These are phyloP conservation scores for Andrena dorsata DNA, from an alignment of 2,888 invertebrate species.

Conservation along the genomic window DNA sequence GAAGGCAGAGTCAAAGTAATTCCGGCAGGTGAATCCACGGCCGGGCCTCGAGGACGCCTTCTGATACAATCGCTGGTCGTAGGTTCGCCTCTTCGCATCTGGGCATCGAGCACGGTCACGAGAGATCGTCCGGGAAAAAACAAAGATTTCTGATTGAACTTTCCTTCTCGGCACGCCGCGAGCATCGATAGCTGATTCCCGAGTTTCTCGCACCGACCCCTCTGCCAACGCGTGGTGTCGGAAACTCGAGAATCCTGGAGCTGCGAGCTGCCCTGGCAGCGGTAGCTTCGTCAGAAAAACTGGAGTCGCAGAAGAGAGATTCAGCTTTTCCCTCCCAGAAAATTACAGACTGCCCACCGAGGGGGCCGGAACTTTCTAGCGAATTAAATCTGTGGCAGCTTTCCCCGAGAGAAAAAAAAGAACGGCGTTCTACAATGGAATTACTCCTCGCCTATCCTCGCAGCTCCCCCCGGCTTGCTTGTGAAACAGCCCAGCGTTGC, in stretches of 20 bases:
- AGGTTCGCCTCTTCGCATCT: constrained; percentile 84
- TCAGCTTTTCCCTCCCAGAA: background rate
- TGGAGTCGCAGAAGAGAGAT: background rate
- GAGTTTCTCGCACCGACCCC: constrained; percentile 5
- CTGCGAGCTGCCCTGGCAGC: constrained; percentile 2
- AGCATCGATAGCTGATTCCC: constrained; percentile 21
- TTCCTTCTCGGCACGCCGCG: constrained; percentile 13
- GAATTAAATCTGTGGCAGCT: background rate
- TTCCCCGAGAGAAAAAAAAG: background rate
- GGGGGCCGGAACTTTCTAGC: background rate
- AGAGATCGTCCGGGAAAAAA: constrained; percentile 78
- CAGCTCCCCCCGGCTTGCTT: constrained; percentile 4
- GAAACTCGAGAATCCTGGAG: constrained; percentile 29
- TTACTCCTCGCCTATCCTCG: constrained; percentile 6
- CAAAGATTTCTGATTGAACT: constrained; percentile 71
- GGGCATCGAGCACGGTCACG: constrained; percentile 66
- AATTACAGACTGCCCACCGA: background rate
- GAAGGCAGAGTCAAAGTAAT: constrained; percentile 95
- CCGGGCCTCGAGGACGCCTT: constrained; percentile 84
- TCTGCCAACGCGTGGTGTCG: background rate
- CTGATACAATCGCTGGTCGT: constrained; percentile 85
- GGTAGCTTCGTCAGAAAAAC: too few species aligned
- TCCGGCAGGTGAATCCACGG: constrained; percentile 91
- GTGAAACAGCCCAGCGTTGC: constrained; percentile 18
- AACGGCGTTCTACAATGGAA: too few species aligned